Base-by-base conservation (phyloP, 1,140 invertebrate genomes). In the Lordiphosa collinella region DNA sequence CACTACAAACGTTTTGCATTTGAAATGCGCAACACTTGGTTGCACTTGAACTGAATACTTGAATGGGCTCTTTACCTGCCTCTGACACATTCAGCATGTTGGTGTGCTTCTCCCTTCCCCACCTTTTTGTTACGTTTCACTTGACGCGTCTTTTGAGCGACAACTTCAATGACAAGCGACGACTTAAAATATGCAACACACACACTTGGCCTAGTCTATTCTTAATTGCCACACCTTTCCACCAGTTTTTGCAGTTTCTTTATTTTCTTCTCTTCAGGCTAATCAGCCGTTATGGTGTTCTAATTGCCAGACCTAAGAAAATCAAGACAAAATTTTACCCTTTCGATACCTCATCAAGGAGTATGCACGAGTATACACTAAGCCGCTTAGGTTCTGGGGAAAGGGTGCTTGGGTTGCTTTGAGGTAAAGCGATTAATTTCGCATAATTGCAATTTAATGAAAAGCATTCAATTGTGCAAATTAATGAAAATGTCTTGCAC, bases 401-500 rank as follows among this genome's bases (percentile, higher is more conserved):
- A 59, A 4, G 22, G 22, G 22, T 31, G 31, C 16, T 38, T 43
- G 16, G 44, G 16, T 54, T 43, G 36, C 36, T 44, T 52, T 60
- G 59, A 60, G 62, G 29, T 50, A 65, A 60, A 18, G 37, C 50
- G 56, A 65, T 65, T 65, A 53, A 65, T 60, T 60, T 65, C 29
- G 47, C 22, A 34, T 61, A 55, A 66, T 66, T 56, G 52, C 40
- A 55, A 62, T 61, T 66, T 61, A 66, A 66, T 66, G 63, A 55
- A 66, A 66, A 66, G 62, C 58, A 66, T 66, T 66, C 58, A 66
- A 61, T 66, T 66, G 63, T 47, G 46, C 63, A 66, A 66, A 65
- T 60, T 60, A 65, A 65, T 66, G 58, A 65, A 61, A 61, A 66
- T 41, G 57, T 66, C 57, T 38, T 38, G 47, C 51, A 49, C 57